Percentiles rank a stretch among this genome's conserved stretches.
Evolutionary conservation across 2,888 invertebrate genomes (phyloP).

Genomic region (Metacarcinus magister): DNA sequence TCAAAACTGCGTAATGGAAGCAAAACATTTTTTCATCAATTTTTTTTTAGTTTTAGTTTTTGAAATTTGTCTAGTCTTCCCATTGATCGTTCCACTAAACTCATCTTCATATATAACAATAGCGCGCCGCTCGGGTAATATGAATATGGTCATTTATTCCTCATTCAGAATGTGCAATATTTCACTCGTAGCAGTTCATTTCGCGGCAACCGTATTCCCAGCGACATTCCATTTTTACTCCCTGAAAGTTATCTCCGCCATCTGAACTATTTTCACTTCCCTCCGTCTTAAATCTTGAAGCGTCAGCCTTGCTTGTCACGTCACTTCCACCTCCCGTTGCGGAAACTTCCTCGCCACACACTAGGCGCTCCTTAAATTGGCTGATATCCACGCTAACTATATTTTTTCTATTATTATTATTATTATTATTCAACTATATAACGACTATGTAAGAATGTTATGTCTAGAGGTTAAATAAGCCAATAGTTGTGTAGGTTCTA

Average conservation of each 20-base stretch:
- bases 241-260: background rate
- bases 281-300: background rate
- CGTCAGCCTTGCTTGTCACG: background rate
- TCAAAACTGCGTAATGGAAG: background rate
- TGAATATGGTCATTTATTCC: background rate
- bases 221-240: background rate
- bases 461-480: background rate
- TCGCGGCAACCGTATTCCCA: background rate
- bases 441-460: too few species aligned
- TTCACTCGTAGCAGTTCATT: background rate
- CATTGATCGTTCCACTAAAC: background rate
- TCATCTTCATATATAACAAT: background rate
- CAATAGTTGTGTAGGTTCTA: background rate
- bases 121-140: background rate
- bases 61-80: background rate
- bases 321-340: background rate
- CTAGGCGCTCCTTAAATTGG: background rate
- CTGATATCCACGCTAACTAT: background rate
- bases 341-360: background rate
- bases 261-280: background rate
- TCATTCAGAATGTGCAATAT: background rate
- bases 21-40: background rate
- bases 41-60: background rate
- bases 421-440: background rate
- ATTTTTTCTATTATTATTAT: background rate